A percentile compares a stretch with the other conserved stretches of the same genome.
Conservation (phyloP, 2,113 vertebrate genomes). For the Ramphastos sulfuratus region DNA sequence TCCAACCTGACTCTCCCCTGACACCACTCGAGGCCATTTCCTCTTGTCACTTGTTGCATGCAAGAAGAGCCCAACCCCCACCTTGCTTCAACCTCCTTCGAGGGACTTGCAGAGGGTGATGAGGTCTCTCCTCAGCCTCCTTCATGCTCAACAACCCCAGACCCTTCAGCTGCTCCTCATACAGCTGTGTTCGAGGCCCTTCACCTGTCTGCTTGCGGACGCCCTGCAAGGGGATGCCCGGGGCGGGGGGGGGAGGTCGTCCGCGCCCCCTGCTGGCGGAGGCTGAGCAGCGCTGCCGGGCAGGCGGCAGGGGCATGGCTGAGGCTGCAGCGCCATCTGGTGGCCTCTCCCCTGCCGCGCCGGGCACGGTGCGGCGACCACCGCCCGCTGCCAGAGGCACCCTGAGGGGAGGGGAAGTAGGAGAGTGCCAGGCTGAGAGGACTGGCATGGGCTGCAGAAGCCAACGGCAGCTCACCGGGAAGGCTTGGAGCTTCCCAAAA, state of each 20-base stretch:
- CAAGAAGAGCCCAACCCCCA: no score
- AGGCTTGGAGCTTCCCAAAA: fast-evolving
- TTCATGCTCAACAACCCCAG: no score
- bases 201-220: neutral
- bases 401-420: neutral
- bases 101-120: no score
- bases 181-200: no score
- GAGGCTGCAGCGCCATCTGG: constrained; percentile 31
- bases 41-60: no score
- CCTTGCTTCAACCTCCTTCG: no score
- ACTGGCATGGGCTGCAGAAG: fast-evolving
- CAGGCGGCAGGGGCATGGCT: neutral
- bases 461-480: fast-evolving
- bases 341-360: neutral
- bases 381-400: neutral
- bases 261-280: fast-evolving
- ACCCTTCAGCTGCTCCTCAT: no score
- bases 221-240: fast-evolving
- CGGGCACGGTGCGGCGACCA: no score
- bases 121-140: no score
- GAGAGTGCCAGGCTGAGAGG: fast-evolving
- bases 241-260: fast-evolving
- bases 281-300: neutral
- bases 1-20: no score
- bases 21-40: no score